Conservation (phyloP, 2,113 vertebrate species). For the Ancistrus triradiatus region DNA sequence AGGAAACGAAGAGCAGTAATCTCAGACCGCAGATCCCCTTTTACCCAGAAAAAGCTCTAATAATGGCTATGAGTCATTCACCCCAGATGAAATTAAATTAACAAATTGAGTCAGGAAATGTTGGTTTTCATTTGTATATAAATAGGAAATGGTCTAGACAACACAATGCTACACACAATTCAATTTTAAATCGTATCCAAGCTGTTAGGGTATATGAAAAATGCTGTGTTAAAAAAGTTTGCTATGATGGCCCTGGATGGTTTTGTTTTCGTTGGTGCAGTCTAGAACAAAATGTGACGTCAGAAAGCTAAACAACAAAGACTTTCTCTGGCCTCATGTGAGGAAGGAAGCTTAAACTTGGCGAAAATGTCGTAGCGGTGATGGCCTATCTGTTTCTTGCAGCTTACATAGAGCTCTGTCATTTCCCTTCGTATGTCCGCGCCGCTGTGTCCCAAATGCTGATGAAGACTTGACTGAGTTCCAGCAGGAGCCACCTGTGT, state of each 20-base stretch:
- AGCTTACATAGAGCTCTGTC: slow-evolving; percentile 32
- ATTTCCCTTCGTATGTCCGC: slow-evolving; percentile 21
- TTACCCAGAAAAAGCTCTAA: slow-evolving; percentile 7
- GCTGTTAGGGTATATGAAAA: too few species aligned
- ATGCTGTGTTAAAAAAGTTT: background rate
- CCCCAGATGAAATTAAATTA: background rate
- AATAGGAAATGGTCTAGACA: background rate
- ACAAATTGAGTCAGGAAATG: background rate
- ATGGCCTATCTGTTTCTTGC: slow-evolving; percentile 16
- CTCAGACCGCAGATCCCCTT: slow-evolving; percentile 10
- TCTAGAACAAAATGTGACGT: background rate
- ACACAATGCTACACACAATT: background rate
- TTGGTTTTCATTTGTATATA: background rate
- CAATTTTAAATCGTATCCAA: background rate
- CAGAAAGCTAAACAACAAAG: background rate
- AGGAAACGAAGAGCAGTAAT: slow-evolving; percentile 24
- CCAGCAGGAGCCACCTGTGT: slow-evolving; percentile 48
- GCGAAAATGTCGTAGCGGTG: background rate
- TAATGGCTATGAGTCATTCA: slow-evolving; percentile 6
- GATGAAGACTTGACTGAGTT: slow-evolving; percentile 31
- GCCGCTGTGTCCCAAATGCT: background rate
- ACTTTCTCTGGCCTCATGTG: background rate
- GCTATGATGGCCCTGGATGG: background rate
- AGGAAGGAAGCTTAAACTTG: slow-evolving; percentile 17
- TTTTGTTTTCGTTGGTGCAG: background rate